These are phyloP conservation scores for Drosophila mulleri DNA, from an alignment of 2,888 invertebrate genomes.

Conservation along the genomic window DNA sequence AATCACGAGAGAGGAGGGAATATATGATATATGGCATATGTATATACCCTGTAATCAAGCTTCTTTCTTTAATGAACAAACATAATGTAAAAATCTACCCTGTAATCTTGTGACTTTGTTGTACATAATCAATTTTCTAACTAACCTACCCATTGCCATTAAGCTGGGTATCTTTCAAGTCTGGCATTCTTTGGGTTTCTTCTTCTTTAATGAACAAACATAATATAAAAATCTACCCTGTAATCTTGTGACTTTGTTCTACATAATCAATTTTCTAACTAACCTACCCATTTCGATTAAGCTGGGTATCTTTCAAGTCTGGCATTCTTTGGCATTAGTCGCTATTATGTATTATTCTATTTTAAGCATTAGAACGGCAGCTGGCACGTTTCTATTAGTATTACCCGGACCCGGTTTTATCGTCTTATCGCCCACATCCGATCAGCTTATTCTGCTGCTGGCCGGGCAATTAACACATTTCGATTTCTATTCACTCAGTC, in stretches of 20 bases:
- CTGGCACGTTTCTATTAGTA: slow-evolving; percentile 34
- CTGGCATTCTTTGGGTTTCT: neutral
- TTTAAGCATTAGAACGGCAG: slow-evolving; percentile 37
- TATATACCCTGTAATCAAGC: neutral
- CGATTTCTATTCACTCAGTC: slow-evolving; percentile 69
- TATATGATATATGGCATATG: neutral
- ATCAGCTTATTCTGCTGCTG: slow-evolving; percentile 48
- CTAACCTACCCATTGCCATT: too few relatives aligned
- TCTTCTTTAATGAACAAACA: too few relatives aligned
- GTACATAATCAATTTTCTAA: too few relatives aligned
- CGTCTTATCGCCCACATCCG: slow-evolving; percentile 66
- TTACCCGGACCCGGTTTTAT: slow-evolving; percentile 38
- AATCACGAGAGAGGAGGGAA: neutral
- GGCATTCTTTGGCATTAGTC: neutral
- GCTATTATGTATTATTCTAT: slow-evolving; percentile 29
- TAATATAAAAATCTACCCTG: too few relatives aligned
- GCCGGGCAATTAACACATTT: slow-evolving; percentile 74
- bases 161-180: slow-evolving; percentile 12
- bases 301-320: slow-evolving; percentile 12
- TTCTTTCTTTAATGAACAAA: too few relatives aligned
- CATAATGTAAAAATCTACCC: too few relatives aligned
- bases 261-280: too few relatives aligned
- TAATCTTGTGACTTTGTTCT: too few relatives aligned
- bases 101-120: too few relatives aligned
- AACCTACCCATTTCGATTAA: too few relatives aligned